A percentile compares a stretch with the other conserved stretches of the same genome.
Conservation (phyloP, 2,113 vertebrate genomes). For the Austrofundulus limnaeus region DNA sequence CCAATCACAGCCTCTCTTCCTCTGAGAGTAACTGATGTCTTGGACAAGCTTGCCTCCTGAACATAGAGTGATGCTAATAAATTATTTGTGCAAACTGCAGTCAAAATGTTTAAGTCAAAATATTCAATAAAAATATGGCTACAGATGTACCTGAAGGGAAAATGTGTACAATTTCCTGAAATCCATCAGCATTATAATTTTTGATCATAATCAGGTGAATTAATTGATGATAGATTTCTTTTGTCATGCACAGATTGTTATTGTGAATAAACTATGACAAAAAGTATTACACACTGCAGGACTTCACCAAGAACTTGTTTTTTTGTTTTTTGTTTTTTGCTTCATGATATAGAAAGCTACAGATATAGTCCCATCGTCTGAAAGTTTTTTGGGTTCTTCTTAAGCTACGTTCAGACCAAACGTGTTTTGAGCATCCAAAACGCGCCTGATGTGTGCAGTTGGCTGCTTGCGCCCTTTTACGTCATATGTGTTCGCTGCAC, state of each 20-base stretch:
- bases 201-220: no score
- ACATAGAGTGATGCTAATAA: not conserved
- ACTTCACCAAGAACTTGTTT: not conserved
- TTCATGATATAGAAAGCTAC: no score
- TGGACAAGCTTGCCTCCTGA: not conserved
- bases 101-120: not conserved
- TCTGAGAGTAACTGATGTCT: not conserved
- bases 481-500: no score
- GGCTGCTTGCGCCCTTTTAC: no score
- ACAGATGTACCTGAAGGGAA: not conserved
- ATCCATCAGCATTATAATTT: not conserved
- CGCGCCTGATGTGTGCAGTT: no score
- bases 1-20: not conserved
- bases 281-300: not conserved
- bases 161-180: not conserved
- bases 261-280: not conserved
- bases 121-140: not conserved
- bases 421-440: no score
- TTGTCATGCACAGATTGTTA: no score
- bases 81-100: not conserved
- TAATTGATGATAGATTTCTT: no score
- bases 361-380: no score
- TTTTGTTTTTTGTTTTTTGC: no score
- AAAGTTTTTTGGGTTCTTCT: no score
- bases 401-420: no score